A percentile compares a stretch with the other conserved stretches of the same genome.
Evolutionary conservation across 2,797 vertebrate genomes (phyloP).

Genomic region (Tokudaia tokunoshimensis): DNA sequence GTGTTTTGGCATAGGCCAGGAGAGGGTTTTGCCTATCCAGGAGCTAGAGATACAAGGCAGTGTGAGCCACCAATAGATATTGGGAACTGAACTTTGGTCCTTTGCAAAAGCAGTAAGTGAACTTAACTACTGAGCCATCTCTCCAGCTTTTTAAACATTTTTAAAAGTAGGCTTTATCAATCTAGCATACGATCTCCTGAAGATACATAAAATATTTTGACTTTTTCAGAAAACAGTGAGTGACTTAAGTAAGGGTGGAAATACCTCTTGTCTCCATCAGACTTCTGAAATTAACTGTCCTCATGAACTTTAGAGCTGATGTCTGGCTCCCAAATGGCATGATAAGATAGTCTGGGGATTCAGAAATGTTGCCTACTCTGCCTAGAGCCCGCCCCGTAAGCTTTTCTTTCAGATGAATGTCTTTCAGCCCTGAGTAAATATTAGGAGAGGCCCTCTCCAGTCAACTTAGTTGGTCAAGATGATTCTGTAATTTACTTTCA

Average conservation of each 20-base stretch:
- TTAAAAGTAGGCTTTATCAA: slow-evolving; percentile 19
- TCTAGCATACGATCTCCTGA: neutral
- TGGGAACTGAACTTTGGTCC: neutral
- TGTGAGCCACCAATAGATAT: neutral
- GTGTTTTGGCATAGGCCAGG: neutral
- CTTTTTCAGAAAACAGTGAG: slow-evolving; percentile 39
- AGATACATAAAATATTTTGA: slow-evolving; percentile 47
- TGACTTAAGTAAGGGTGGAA: slow-evolving; percentile 17
- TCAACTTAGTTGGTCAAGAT: slow-evolving; percentile 46
- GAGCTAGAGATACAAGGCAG: neutral
- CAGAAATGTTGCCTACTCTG: neutral
- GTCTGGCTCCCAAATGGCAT: neutral
- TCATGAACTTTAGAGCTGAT: neutral
- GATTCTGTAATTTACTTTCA: slow-evolving; percentile 58
- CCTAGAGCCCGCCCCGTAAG: neutral
- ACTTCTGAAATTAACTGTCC: slow-evolving; percentile 32
- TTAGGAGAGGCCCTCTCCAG: slow-evolving; percentile 46
- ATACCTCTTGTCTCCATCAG: neutral
- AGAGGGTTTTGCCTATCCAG: neutral
- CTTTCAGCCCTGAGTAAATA: slow-evolving; percentile 55
- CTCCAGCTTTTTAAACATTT: neutral
- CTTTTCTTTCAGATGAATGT: slow-evolving; percentile 19
- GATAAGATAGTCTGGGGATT: neutral
- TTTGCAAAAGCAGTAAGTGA: neutral
- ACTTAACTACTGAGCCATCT: neutral